phyloP scores from a whole-genome alignment of 2,797 vertebrate genomes.

The Cossypha polioptera region DNA sequence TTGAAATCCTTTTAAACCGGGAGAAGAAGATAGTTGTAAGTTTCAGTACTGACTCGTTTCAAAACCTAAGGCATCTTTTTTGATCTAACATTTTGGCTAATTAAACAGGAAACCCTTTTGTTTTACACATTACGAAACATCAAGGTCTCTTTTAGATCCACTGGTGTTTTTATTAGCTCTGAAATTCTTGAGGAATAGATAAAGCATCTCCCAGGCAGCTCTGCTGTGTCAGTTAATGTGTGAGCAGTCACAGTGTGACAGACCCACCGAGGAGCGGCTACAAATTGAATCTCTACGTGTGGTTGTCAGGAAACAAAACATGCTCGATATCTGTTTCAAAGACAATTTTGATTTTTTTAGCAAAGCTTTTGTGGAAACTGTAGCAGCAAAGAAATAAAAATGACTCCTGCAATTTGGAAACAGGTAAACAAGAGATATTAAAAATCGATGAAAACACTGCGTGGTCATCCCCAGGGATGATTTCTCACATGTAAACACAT shows the following conservation, averaged over 20 bases:
- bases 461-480: background rate
- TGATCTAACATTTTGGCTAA: background rate
- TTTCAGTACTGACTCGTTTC: background rate
- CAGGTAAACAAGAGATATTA: conserved; percentile 15
- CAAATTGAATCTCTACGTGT: conserved; percentile 58
- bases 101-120: background rate
- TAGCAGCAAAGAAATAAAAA: conserved; percentile 2
- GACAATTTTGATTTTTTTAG: conserved; percentile 16
- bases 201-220: background rate
- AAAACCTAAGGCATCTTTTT: background rate
- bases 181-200: background rate
- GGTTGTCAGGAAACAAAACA: conserved; percentile 64
- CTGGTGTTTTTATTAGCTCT: background rate
- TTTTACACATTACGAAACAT: background rate
- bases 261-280: background rate
- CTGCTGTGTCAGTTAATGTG: conserved; percentile 32
- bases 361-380: conserved; percentile 5
- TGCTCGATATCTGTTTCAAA: conserved; percentile 29
- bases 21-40: background rate
- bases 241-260: conserved; percentile 50
- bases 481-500: background rate
- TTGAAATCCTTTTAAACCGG: background rate
- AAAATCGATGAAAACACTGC: background rate
- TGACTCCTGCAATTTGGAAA: background rate
- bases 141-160: background rate